phyloP scores from a whole-genome alignment of 1,140 invertebrate species.

The Nasonia longicornis region DNA sequence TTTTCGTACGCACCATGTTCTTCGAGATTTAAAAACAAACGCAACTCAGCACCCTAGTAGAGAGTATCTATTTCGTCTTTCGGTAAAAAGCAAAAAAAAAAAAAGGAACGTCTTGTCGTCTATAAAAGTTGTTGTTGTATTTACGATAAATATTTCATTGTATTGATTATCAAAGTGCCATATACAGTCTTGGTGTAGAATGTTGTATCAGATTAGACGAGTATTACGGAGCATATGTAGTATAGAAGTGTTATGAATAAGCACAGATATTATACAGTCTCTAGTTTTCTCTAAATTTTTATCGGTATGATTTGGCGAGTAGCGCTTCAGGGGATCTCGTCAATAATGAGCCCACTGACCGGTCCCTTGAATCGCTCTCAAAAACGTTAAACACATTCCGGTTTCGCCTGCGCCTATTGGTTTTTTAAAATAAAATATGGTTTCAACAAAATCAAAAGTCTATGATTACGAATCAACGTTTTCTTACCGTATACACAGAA shows the following conservation, averaged over 20 bases:
- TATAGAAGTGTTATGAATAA: neutral
- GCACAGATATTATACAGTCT: neutral
- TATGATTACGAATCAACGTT: neutral
- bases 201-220: constrained; percentile 13
- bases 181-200: constrained; percentile 27
- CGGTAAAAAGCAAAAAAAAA: constrained; percentile 12
- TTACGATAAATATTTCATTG: constrained; percentile 17
- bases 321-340: constrained; percentile 54
- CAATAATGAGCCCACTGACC: constrained; percentile 61
- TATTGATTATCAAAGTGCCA: constrained; percentile 31
- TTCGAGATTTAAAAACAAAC: neutral
- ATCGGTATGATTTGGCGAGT: constrained; percentile 38
- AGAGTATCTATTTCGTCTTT: constrained; percentile 20
- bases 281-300: neutral
- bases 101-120: neutral
- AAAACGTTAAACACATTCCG: neutral
- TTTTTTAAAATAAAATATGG: neutral
- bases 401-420: neutral
- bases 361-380: constrained; percentile 52
- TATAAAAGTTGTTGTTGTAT: constrained; percentile 27
- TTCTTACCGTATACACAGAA: neutral
- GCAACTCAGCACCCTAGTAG: constrained; percentile 4
- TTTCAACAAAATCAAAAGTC: neutral
- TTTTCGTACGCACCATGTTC: constrained; percentile 1
- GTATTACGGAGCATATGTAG: neutral